These are phyloP conservation scores for Xenus cinereus DNA, from an alignment of 2,113 vertebrate genomes.

Conservation along the genomic window DNA sequence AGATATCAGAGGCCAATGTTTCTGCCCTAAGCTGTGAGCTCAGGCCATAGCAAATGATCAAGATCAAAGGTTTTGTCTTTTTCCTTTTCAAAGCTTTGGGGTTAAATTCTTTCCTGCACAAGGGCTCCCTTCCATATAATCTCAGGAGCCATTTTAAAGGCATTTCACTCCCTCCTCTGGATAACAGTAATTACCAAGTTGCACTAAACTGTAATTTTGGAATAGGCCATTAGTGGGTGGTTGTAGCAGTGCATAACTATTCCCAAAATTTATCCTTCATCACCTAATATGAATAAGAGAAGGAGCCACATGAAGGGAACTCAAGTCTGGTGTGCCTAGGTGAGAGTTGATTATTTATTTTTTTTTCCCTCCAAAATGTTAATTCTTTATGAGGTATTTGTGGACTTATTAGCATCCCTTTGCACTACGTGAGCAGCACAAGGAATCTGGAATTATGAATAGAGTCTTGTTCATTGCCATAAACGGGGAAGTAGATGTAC, in stretches of 20 bases:
- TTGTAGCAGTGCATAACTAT: background rate
- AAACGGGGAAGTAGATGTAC: slow-evolving; percentile 19
- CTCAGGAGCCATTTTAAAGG: background rate
- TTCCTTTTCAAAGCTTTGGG: background rate
- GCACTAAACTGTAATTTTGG: background rate
- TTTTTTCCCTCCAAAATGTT: background rate
- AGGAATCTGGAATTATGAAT: background rate
- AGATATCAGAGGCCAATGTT: slow-evolving; percentile 3
- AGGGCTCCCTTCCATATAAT: background rate
- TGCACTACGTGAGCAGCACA: background rate
- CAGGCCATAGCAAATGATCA: background rate
- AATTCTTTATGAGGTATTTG: background rate
- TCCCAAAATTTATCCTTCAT: background rate
- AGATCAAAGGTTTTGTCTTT: slow-evolving; percentile 22
- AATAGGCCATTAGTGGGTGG: background rate
- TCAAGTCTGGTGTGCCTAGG: background rate
- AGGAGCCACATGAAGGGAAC: background rate
- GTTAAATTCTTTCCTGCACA: background rate
- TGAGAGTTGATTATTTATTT: background rate
- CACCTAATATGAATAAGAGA: background rate
- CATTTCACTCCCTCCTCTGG: background rate
- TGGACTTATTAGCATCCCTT: background rate
- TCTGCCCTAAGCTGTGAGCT: slow-evolving; percentile 6
- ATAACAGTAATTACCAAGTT: background rate
- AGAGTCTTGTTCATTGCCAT: slow-evolving; percentile 7